Conservation (phyloP, 2,113 vertebrate genomes). For the Nycticebus coucang region DNA sequence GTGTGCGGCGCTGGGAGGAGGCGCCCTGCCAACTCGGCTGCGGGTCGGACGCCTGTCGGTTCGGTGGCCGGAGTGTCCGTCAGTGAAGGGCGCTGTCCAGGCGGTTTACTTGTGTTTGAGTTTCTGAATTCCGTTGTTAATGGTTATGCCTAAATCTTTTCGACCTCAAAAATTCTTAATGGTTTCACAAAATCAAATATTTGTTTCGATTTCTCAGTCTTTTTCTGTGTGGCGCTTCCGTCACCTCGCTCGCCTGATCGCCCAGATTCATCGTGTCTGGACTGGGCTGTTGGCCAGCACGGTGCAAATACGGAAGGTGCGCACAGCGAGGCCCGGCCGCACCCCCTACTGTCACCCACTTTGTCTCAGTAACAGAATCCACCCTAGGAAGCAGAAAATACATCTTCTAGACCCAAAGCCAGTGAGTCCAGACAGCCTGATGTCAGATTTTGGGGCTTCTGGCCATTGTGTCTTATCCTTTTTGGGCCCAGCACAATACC, state of each 20-base stretch:
- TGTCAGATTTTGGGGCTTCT: background rate
- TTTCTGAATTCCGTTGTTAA: background rate
- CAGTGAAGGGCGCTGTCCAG: background rate
- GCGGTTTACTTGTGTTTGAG: background rate
- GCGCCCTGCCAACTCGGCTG: background rate
- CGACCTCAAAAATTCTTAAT: background rate
- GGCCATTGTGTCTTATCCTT: background rate
- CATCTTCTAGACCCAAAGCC: background rate
- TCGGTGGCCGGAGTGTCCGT: background rate
- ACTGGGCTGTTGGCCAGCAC: background rate
- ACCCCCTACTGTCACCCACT: background rate
- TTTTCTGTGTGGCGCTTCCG: background rate
- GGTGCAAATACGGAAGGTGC: background rate
- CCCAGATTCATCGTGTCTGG: background rate
- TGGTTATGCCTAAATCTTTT: background rate
- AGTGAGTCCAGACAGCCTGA: background rate
- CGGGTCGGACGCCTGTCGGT: no score
- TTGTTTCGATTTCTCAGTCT: background rate
- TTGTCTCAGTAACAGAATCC: background rate
- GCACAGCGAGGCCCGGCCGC: background rate
- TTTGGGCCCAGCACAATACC: background rate
- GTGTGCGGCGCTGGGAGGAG: background rate
- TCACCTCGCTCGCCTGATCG: fast-evolving
- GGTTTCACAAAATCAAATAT: background rate
- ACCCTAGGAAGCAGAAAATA: background rate